Evolutionary conservation across 2,888 invertebrate genomes (phyloP).

Genomic region (Drosophila rubida): DNA sequence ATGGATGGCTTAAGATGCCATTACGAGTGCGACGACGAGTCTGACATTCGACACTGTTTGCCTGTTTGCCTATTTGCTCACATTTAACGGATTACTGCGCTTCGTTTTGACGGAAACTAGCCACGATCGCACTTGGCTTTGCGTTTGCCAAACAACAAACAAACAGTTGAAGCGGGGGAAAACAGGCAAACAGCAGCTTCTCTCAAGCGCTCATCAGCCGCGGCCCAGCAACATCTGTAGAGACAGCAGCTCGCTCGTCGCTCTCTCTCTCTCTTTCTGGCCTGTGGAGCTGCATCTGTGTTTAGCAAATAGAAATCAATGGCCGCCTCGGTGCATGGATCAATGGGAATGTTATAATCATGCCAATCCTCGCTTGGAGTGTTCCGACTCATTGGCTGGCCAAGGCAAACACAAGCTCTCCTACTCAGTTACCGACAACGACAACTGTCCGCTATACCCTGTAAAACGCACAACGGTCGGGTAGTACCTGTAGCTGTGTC

Average conservation of each 20-base stretch:
- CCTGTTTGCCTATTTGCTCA: constrained; percentile 77
- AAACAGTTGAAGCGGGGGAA: constrained; percentile 15
- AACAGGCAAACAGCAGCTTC: constrained; percentile 47
- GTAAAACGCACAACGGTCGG: neutral
- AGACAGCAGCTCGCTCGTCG: constrained; percentile 3
- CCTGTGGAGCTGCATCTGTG: constrained; percentile 52
- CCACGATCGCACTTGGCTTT: constrained; percentile 50
- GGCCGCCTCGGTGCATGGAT: constrained; percentile 57
- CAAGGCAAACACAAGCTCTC: constrained; percentile 60
- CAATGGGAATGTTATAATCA: constrained; percentile 66
- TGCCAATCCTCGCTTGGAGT: constrained; percentile 48
- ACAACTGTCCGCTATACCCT: constrained; percentile 10
- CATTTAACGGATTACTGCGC: constrained; percentile 84
- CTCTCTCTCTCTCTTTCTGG: neutral
- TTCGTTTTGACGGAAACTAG: constrained; percentile 53
- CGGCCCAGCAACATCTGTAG: constrained; percentile 18
- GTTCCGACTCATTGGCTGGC: constrained; percentile 77
- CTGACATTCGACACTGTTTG: constrained; percentile 73
- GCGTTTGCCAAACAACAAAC: constrained; percentile 40
- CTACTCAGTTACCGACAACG: constrained; percentile 68
- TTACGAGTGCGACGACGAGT: constrained; percentile 54
- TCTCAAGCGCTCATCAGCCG: constrained; percentile 22
- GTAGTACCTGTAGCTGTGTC: too few species aligned
- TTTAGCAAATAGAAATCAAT: constrained; percentile 75
- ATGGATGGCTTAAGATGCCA: constrained; percentile 49